These are phyloP conservation scores for Eupithecia subfuscata DNA, from an alignment of 2,888 invertebrate species.

Conservation along the genomic window DNA sequence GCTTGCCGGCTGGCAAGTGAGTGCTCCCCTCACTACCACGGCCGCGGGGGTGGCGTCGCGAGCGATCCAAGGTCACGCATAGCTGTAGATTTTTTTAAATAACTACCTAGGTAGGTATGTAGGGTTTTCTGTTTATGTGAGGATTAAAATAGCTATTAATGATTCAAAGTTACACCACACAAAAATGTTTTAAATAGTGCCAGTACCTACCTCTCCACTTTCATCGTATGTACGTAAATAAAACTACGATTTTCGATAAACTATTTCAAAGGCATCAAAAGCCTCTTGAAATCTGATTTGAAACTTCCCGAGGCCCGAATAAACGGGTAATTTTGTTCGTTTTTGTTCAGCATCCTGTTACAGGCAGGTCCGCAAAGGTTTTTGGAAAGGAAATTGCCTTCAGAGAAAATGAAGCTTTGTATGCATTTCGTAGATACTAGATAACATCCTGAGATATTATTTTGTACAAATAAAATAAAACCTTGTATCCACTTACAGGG, in stretches of 20 bases:
- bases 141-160: no score
- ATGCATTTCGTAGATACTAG: not conserved
- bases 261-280: slow-evolving; percentile 7
- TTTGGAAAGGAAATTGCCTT: slow-evolving; percentile 2
- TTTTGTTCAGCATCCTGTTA: slow-evolving; percentile 16
- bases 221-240: not conserved
- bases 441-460: not conserved
- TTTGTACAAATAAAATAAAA: not conserved
- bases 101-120: no score
- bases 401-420: not conserved
- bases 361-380: not conserved
- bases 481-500: no score
- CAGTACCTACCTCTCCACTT: not conserved
- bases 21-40: no score
- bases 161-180: no score
- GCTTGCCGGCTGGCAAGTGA: no score
- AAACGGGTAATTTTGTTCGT: slow-evolving; percentile 21
- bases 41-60: no score
- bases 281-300: slow-evolving; percentile 16
- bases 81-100: no score
- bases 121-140: no score
- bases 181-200: not conserved
- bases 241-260: no score
- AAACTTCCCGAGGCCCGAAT: slow-evolving; percentile 14
- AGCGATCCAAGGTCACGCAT: no score